Evolutionary conservation across 2,888 invertebrate genomes (phyloP).

Genomic region (Tipula lateralis): DNA sequence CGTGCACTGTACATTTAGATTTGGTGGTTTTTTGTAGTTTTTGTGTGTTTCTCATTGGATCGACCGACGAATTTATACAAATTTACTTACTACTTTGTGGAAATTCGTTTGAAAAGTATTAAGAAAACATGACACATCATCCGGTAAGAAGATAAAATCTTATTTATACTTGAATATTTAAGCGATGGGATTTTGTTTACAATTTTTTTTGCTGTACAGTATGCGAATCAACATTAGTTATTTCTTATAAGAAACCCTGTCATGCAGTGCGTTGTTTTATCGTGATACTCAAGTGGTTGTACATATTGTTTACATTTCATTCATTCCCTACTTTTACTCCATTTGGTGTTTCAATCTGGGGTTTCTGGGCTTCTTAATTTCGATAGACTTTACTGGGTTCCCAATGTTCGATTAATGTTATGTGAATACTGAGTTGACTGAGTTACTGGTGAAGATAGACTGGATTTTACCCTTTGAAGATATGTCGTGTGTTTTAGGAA

Average conservation of each 20-base stretch:
- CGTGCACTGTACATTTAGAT: background rate
- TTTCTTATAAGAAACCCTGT: background rate
- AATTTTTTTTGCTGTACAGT: background rate
- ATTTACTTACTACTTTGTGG: background rate
- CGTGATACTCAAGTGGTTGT: too few species aligned
- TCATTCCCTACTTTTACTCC: too few species aligned
- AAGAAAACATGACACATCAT: slow-evolving; percentile 26
- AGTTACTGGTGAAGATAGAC: too few species aligned
- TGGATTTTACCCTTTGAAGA: too few species aligned
- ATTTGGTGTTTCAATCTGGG: too few species aligned
- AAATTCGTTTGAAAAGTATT: background rate
- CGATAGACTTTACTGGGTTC: too few species aligned
- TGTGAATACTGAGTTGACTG: too few species aligned
- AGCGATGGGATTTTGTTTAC: background rate
- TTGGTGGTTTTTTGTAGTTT: background rate
- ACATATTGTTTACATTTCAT: too few species aligned
- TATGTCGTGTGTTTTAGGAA: too few species aligned
- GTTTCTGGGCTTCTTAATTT: too few species aligned
- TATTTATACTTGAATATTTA: background rate
- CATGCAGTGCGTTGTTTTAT: too few species aligned
- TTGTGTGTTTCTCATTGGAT: background rate
- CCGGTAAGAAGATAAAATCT: slow-evolving; percentile 25
- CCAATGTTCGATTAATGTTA: too few species aligned
- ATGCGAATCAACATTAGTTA: background rate
- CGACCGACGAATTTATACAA: background rate